phyloP scores from a whole-genome alignment of 2,113 vertebrate species.

The Neolamprologus tretocephalus region DNA sequence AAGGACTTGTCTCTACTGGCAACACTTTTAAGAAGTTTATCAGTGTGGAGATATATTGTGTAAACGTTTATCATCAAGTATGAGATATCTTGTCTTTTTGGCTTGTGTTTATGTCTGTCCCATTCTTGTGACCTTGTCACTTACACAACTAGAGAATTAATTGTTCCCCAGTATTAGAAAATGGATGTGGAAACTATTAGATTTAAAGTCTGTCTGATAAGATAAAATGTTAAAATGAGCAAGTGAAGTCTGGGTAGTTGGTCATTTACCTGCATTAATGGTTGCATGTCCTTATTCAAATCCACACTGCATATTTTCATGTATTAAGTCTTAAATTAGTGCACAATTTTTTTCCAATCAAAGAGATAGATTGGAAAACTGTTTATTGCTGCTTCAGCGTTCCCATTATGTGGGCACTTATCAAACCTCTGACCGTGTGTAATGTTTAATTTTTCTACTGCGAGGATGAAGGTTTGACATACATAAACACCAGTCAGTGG shows the following conservation, averaged over 20 bases:
- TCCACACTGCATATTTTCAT: background rate
- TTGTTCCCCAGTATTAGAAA: too few species aligned
- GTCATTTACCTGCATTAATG: background rate
- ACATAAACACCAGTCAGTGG: background rate
- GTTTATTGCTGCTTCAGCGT: background rate
- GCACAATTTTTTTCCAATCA: background rate
- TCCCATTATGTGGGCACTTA: background rate
- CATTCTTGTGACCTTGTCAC: background rate
- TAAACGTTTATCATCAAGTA: background rate
- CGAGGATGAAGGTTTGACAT: background rate
- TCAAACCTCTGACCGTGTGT: background rate
- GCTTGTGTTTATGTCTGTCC: background rate
- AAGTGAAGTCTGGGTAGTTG: background rate
- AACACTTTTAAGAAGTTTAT: background rate
- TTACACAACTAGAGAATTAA: background rate
- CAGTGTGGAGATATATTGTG: background rate
- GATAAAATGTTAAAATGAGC: background rate
- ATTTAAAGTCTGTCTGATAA: background rate
- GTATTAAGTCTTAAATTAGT: background rate
- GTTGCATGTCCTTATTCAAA: background rate
- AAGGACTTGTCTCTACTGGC: background rate
- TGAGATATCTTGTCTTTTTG: background rate
- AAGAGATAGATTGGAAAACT: background rate
- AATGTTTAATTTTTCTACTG: background rate
- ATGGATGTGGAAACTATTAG: background rate